Base-by-base conservation (phyloP, 2,888 invertebrate species). In the Caenorhabditis panamensis region DNA sequence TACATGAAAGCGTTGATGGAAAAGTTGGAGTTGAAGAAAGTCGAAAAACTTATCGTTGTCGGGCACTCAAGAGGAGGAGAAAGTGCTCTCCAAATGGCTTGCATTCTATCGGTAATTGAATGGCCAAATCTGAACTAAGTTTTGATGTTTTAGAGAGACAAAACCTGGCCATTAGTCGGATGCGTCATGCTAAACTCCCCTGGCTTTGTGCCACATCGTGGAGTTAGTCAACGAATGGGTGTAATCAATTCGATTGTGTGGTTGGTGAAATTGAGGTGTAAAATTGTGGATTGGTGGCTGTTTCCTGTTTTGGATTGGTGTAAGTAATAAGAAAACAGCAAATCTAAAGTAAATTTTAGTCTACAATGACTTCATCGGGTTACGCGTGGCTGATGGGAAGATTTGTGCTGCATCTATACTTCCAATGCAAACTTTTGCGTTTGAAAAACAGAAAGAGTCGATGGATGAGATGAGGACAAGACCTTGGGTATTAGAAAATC, bases 11-110 rank as follows among this genome's bases (percentile, higher is more conserved):
- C 71, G n/a, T 66, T 76, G 22, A 26, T 81, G 67, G 67, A 81
- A 53, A 68, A 63, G 22, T 63, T 81, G 59, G 67, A 71, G 16
- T 13, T 77, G 58, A 67, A 77, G 22, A 62, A 73, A 9, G 68
- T 64, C 18, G 58, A 72, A 22, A 77, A 68, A 61, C 28, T 81
- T 16, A 63, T 81, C 6, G 9, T 81, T 5, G 41, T 77, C 37
- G 81, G 81, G 31, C 81, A 81, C 37, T 81, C 81, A 16, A 66
- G 81, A 44, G 72, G 69, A 16, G 81, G 81, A 18, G 81, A 81
- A 36, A 81, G 68, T 58, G 76, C 81, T n/a, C 44, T 81, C 5
- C 77, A 81, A 28, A 20, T 81, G 41, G 71, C 77, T 2, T 51
- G 37, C 28, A 63, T 68, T 24, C 53, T 81, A 31, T 61, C 81